Conservation (phyloP, 2,888 invertebrate species). For the Cremastinae sp. region DNA sequence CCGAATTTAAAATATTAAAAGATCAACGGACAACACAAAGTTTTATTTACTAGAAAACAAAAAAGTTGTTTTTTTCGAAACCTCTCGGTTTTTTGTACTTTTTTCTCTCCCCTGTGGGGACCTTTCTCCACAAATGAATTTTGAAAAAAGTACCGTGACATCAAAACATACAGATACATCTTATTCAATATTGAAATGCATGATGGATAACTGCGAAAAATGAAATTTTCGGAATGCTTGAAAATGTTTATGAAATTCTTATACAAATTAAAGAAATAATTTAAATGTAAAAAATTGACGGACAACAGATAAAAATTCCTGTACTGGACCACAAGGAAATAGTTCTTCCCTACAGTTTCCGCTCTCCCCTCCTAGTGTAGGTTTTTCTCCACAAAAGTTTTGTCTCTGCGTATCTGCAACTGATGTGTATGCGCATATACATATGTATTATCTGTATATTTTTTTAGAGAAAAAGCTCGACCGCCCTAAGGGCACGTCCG, state of each 20-base stretch:
- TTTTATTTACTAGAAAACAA: too few relatives aligned
- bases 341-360: constrained; percentile 13
- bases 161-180: too few relatives aligned
- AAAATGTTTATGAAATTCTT: constrained; percentile 7
- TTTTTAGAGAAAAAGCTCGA: constrained; percentile 37
- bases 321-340: neutral
- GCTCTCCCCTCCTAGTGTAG: constrained; percentile 8
- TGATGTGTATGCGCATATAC: neutral
- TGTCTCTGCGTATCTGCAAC: constrained; percentile 1
- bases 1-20: too few relatives aligned
- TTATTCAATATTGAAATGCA: too few relatives aligned
- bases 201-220: too few relatives aligned
- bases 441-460: constrained; percentile 12
- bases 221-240: too few relatives aligned
- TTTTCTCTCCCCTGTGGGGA: too few relatives aligned
- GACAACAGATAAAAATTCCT: constrained; percentile 5
- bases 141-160: too few relatives aligned
- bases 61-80: too few relatives aligned
- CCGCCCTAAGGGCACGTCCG: constrained; percentile 53
- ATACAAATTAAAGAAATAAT: constrained; percentile 13
- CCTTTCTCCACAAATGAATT: too few relatives aligned
- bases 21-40: too few relatives aligned
- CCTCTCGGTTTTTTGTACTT: too few relatives aligned
- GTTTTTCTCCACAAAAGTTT: neutral
- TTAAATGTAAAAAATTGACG: constrained; percentile 21